A percentile compares a stretch with the other conserved stretches of the same genome.
Evolutionary conservation across 2,797 vertebrate genomes (phyloP).

Genomic region (Tiaroga cobitis): DNA sequence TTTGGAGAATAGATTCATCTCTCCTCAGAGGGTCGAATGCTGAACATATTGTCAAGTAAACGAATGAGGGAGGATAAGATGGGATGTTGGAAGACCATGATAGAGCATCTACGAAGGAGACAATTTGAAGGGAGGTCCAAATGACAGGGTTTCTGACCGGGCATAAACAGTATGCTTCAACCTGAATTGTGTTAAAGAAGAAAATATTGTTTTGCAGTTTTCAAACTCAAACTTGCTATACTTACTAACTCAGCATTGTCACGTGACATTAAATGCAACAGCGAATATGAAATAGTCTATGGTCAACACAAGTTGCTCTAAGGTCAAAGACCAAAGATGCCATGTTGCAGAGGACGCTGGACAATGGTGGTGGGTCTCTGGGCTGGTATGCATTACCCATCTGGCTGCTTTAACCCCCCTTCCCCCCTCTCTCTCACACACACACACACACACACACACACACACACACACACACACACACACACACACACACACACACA

Average conservation of each 20-base stretch:
- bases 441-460: slow-evolving; percentile 64
- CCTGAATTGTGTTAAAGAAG: not conserved
- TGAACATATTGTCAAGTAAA: slow-evolving; percentile 30
- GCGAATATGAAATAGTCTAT: not conserved
- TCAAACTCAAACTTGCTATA: not conserved
- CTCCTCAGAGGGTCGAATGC: slow-evolving; percentile 6
- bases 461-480: slow-evolving; percentile 54
- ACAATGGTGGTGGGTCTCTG: slow-evolving; percentile 8
- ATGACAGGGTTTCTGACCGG: not conserved
- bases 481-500: slow-evolving; percentile 59
- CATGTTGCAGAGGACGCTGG: slow-evolving; percentile 18
- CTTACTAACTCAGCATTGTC: not conserved
- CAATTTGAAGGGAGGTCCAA: not conserved
- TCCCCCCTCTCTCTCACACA: slow-evolving; percentile 56
- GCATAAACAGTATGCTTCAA: not conserved
- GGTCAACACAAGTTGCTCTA: not conserved
- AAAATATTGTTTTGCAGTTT: not conserved
- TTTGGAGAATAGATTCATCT: slow-evolving; percentile 26
- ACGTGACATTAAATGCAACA: not conserved
- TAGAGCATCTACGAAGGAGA: not conserved
- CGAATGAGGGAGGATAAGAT: not conserved
- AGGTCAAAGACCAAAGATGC: not conserved
- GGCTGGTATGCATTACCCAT: slow-evolving; percentile 47
- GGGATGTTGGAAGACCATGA: not conserved
- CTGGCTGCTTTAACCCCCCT: slow-evolving; percentile 42